phyloP scores from a whole-genome alignment of 2,113 vertebrate species.

The human region GRCh38 chrX:99059001-99059500 shows the following conservation, averaged over 20 bases:
- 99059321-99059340: constrained; percentile 56
- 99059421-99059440: constrained; percentile 44
- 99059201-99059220: background rate
- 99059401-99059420: constrained; percentile 45
- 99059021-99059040: background rate
- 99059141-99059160: background rate
- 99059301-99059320: constrained; percentile 48
- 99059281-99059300: constrained; percentile 58
- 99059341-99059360: constrained; percentile 54
- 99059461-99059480: constrained; percentile 41
- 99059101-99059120: background rate
- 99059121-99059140: background rate
- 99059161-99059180: background rate
- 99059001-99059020: background rate
- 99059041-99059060: background rate
- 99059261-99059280: background rate
- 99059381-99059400: constrained; percentile 53
- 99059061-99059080: background rate
- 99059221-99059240: background rate
- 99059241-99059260: constrained; percentile 17
- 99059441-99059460: constrained; percentile 46
- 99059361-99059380: constrained; percentile 48
- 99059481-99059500: constrained; percentile 29
- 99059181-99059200: background rate
- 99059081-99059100: background rate